Evolutionary conservation across 2,888 invertebrate species (phyloP), one percentile per base, ranked within the genome.

Genomic region (Leptinotarsa juncta): DNA sequence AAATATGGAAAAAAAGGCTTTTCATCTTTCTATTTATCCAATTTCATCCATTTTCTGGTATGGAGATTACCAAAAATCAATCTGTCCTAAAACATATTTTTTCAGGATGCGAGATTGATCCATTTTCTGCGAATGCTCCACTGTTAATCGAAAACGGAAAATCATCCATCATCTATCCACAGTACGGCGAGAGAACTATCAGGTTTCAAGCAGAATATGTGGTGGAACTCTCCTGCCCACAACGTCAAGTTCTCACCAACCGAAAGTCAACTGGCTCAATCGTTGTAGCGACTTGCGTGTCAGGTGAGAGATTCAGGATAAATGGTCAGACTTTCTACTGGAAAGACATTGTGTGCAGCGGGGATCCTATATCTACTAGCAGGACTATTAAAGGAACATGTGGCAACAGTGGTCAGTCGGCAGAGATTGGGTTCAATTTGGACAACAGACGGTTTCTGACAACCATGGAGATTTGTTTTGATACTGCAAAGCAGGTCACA

Each of bases 401-500:
- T 79, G 88, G 84, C 73, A 84, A 84, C 70, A 88, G 89, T 75
- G 88, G 89, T 66, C 67, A 85, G 12, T 88, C 90, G 70, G 89
- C 89, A 42, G 88, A 91, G 73, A 88, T 91, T 49, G 92, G 92
- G 3, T 91, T 90, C 83, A 82, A 85, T 32, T 87, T 90, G 0
- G 84, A 87, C 75, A 76, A 77, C 48, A 85, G 85, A 20, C 84
- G 87, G 12, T 90, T 92, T 83, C 86, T 90, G 76, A 86, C 88
- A 20, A 82, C 88, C 10, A 90, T 90, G 78, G 88, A 87, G 80
- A 88, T 91, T 0, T 92, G 92, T 83, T 91, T 90, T 80, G 89
- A 92, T 83, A 86, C 57, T 14, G 60, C 7, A 0, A 85, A 88
- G 0, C 85, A 90, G 71, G 89, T 89, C 78, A 89, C 91, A 0